Evolutionary conservation across 2,797 vertebrate species (phyloP), one percentile per base, ranked within the genome.

Genomic region (Enteromius argenteus): DNA sequence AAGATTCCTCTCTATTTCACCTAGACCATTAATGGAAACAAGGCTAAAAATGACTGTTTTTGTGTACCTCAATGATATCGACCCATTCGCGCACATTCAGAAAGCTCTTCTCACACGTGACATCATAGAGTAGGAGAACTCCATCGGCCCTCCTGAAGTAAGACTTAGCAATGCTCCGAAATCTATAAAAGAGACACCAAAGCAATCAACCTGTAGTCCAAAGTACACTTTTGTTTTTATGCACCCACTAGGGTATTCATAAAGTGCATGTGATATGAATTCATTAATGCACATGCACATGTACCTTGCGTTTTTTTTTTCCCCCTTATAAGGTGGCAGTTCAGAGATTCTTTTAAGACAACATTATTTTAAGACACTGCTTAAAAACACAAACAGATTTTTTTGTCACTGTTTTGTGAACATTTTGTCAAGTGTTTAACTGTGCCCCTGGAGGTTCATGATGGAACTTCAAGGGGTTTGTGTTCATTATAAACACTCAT

Each of bases 101-200:
- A 91, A 98, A 99, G 90, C 96, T 99, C 90, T 92, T 97, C 89
- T 99, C 97, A 89, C 97, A 98, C 0, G 96, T 97, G 78, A 99
- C 96, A 0, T 99, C 98, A 17, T 98, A 99, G 0, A 99, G 90
- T 84, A 99, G 93, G 87, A 99, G 91, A 76, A 99, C 97, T 0
- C 98, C 98, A 56, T 99, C 97, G 1, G 98, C 97, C 88, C 96
- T 96, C 71, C 98, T 96, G 91, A 99, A 99, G 89, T 98, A 99
- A 0, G 97, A 98, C 91, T 98, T 99, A n/a, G 98, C 97, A 85
- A 99, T 99, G 89, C 97, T 99, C 86, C 97, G 95, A 91, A 99
- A 99, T 90, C 98, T 99, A 91, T 53, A 5, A 35, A 27, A 75
- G 11, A 9, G 14, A 42, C 14, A 39, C 32, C 35, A 9, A 7